Evolutionary conservation across 2,888 invertebrate genomes (phyloP).

Genomic region (Alloplasta piceator): DNA sequence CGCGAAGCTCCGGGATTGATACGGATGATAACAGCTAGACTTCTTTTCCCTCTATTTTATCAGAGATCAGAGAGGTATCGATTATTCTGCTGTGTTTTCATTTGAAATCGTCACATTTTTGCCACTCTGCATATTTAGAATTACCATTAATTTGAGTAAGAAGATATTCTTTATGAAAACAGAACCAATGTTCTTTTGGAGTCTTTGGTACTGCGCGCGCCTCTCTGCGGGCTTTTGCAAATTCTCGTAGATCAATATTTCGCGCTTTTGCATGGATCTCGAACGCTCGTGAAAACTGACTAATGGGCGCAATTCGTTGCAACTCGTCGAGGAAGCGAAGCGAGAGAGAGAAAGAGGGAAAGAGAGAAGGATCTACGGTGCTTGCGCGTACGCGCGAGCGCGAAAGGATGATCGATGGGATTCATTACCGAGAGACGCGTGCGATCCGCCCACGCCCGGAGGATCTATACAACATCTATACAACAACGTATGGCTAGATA

Average conservation of each 20-base stretch:
- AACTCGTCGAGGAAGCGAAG: slow-evolving; percentile 35
- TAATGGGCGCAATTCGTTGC: slow-evolving; percentile 67
- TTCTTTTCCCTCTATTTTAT: too few relatives aligned
- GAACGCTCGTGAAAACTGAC: slow-evolving; percentile 69
- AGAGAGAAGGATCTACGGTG: slow-evolving; percentile 58
- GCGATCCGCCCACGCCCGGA: slow-evolving; percentile 78
- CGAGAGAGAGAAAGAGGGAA: slow-evolving; percentile 49
- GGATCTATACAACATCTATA: slow-evolving; percentile 62
- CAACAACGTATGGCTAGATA: slow-evolving; percentile 18
- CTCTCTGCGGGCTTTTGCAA: not conserved
- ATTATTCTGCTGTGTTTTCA: too few relatives aligned
- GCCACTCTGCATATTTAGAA: too few relatives aligned
- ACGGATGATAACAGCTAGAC: too few relatives aligned
- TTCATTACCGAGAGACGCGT: slow-evolving; percentile 77
- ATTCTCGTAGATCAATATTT: not conserved
- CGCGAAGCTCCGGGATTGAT: too few relatives aligned
- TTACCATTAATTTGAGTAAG: too few relatives aligned
- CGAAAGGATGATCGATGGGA: slow-evolving; percentile 77
- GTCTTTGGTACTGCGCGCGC: too few relatives aligned
- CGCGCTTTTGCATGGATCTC: slow-evolving; percentile 57
- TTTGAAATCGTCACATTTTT: too few relatives aligned
- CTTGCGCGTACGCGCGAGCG: slow-evolving; percentile 58
- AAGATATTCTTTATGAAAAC: too few relatives aligned
- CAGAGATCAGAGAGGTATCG: too few relatives aligned
- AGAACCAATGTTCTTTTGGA: too few relatives aligned